Evolutionary conservation across 92 coral and sea anemone species (phyloP).

Genomic region (Paragorgia papillata): DNA sequence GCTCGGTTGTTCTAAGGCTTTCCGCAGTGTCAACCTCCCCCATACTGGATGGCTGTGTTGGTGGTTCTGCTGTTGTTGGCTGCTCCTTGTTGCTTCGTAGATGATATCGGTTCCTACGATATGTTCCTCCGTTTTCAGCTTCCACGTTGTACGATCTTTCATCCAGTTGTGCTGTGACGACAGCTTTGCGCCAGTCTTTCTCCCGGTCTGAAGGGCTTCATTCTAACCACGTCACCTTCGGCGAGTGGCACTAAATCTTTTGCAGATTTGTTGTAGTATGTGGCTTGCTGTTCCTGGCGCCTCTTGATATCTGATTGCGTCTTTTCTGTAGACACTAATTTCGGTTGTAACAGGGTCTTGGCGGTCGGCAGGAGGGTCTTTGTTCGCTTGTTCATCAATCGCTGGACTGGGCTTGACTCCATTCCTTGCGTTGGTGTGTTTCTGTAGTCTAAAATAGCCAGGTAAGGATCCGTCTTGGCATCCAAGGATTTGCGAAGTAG

Average conservation of each 20-base stretch:
- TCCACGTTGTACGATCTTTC: constrained; percentile 5
- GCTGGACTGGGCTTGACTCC: constrained; percentile 26
- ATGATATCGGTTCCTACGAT: neutral
- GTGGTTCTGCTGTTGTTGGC: too few species aligned
- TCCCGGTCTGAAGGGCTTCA: neutral
- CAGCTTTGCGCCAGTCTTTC: constrained; percentile 4
- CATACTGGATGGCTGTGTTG: too few species aligned
- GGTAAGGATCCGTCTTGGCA: neutral
- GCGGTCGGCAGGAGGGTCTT: constrained; percentile 23
- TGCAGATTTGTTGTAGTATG: constrained; percentile 6
- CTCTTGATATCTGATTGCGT: neutral
- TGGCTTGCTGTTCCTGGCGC: neutral
- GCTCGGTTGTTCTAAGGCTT: too few species aligned
- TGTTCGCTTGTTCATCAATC: constrained; percentile 12
- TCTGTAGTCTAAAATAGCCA: neutral
- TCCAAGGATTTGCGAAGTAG: neutral
- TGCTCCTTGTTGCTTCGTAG: too few species aligned
- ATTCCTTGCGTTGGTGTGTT: constrained; percentile 1
- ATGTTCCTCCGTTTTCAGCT: neutral
- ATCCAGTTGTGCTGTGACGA: neutral
- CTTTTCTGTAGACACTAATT: neutral
- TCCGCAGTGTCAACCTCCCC: too few species aligned
- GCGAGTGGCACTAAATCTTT: neutral
- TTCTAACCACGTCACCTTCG: constrained; percentile 16
- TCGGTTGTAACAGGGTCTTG: neutral